Percentiles rank a stretch among this genome's conserved stretches.
phyloP scores from a whole-genome alignment of 2,797 vertebrate species.

The Sebastes minor region DNA sequence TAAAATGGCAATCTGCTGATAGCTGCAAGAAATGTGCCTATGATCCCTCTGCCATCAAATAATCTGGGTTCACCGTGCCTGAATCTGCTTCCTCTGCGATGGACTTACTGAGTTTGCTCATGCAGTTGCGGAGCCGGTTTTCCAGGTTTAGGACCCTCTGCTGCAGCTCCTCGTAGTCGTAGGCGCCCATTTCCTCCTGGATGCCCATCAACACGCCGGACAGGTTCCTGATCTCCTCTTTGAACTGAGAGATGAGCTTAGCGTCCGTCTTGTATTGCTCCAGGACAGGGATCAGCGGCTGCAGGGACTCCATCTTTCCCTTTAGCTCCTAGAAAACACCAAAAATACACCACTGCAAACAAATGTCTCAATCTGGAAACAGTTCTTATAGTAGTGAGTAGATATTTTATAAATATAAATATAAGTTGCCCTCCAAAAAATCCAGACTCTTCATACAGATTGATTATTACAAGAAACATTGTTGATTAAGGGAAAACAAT shows the following conservation, averaged over 20 bases:
- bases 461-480: not conserved
- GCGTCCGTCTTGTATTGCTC: constrained; percentile 99
- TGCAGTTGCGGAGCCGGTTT: constrained; percentile 92
- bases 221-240: constrained; percentile 97
- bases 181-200: constrained; percentile 96
- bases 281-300: constrained; percentile 95
- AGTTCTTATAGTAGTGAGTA: not conserved
- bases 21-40: constrained; percentile 6
- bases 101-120: constrained; percentile 97
- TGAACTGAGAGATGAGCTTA: constrained; percentile 94
- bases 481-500: not conserved
- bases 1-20: constrained; percentile 21
- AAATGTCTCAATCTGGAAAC: constrained; percentile 5
- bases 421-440: not conserved
- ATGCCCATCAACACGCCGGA: constrained; percentile 91
- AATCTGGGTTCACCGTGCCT: not conserved
- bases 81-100: not conserved
- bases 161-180: constrained; percentile 96
- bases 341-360: not conserved
- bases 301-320: constrained; percentile 95
- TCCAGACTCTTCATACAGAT: not conserved
- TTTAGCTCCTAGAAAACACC: constrained; percentile 88
- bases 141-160: constrained; percentile 92
- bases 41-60: not conserved
- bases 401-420: not conserved